phyloP scores from a whole-genome alignment of 2,888 invertebrate genomes.

The Scrobipalpa atriplicella region DNA sequence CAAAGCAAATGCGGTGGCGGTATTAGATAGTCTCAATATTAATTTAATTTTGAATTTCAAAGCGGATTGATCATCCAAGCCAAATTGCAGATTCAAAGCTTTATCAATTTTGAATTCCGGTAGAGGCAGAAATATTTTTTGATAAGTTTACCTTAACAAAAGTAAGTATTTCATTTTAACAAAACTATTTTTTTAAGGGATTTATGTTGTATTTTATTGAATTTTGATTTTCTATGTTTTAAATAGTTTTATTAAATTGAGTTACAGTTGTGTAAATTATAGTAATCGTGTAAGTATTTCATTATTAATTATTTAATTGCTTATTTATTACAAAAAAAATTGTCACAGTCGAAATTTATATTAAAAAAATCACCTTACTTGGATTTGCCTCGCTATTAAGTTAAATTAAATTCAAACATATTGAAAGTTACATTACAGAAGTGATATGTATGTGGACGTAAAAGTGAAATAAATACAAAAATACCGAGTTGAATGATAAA shows the following conservation, averaged over 20 bases:
- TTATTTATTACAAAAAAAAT: too few species aligned
- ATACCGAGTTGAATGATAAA: not conserved
- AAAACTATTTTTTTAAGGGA: not conserved
- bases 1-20: constrained; percentile 55
- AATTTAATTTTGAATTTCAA: constrained; percentile 46
- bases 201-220: too few species aligned
- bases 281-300: too few species aligned
- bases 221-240: too few species aligned
- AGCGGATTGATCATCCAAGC: constrained; percentile 25
- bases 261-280: too few species aligned
- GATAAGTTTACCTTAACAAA: not conserved
- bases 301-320: too few species aligned
- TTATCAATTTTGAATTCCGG: constrained; percentile 37
- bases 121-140: constrained; percentile 56
- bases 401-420: not conserved
- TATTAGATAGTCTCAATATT: constrained; percentile 38
- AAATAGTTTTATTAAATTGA: too few species aligned
- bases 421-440: not conserved
- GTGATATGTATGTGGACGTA: not conserved
- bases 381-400: too few species aligned
- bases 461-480: not conserved
- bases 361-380: too few species aligned
- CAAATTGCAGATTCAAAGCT: constrained; percentile 35
- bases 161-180: not conserved
- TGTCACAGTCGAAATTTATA: too few species aligned